phyloP scores from a whole-genome alignment of 2,888 invertebrate species.

The Ephialtes manifestator region DNA sequence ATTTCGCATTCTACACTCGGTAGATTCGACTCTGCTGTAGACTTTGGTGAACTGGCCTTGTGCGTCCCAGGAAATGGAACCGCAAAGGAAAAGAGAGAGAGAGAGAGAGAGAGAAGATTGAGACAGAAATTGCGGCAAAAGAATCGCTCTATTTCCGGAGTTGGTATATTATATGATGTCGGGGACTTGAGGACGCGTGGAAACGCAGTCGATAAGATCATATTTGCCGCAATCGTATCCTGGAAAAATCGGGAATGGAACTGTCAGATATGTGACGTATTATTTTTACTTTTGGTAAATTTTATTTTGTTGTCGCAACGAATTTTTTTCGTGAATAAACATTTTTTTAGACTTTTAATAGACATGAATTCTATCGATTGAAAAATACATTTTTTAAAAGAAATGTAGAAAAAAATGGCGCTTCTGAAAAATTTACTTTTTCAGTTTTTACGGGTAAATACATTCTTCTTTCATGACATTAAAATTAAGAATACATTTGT shows the following conservation, averaged over 20 bases:
- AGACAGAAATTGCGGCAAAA: conserved; percentile 8
- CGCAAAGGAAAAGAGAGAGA: background rate
- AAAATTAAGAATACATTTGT: too few species aligned
- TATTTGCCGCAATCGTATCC: conserved; percentile 4
- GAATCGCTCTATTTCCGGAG: conserved; percentile 17
- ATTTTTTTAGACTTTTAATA: background rate
- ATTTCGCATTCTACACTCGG: conserved; percentile 33
- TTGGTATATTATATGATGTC: background rate
- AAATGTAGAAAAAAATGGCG: background rate
- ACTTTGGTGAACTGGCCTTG: background rate
- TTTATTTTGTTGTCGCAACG: background rate
- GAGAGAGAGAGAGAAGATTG: too few species aligned
- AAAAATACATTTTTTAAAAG: background rate
- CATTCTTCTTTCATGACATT: too few species aligned
- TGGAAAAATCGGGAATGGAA: background rate
- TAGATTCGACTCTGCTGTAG: conserved; percentile 15
- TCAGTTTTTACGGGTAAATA: background rate
- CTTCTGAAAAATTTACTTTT: background rate
- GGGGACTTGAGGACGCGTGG: background rate
- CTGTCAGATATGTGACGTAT: background rate
- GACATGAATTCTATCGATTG: too few species aligned
- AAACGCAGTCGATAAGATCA: conserved; percentile 11
- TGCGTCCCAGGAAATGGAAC: conserved; percentile 22
- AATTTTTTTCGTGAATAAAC: background rate
- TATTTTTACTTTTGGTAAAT: background rate